Evolutionary conservation across 64 coral and sea anemone genomes (phyloP).

Genomic region (Pocillopora damicornis): DNA sequence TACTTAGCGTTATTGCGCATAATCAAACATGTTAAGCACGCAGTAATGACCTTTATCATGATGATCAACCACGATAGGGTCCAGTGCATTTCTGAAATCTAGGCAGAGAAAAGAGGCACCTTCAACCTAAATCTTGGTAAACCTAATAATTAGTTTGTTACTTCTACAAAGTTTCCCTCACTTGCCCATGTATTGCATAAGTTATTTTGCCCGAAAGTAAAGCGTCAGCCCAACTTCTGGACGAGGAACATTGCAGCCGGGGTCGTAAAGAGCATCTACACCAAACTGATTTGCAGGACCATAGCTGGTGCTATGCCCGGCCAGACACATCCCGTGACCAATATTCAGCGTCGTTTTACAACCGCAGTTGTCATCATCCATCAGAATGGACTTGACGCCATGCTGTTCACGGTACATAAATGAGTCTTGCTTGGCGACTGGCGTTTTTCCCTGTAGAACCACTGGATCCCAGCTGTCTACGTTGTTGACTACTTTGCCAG

Average conservation of each 20-base stretch:
- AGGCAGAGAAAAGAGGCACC: too few relatives aligned
- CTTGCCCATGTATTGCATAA: too few relatives aligned
- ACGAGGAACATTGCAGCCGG: slow-evolving; percentile 48
- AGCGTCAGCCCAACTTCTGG: slow-evolving; percentile 52
- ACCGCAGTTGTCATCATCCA: slow-evolving; percentile 73
- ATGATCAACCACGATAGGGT: too few relatives aligned
- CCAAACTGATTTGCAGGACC: slow-evolving; percentile 48
- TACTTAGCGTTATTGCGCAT: too few relatives aligned
- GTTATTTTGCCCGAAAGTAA: slow-evolving; percentile 51
- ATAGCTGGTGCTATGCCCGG: slow-evolving; percentile 33
- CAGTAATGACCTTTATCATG: too few relatives aligned
- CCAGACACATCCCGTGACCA: slow-evolving; percentile 50
- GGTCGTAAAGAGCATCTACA: slow-evolving; percentile 57
- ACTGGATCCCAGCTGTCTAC: slow-evolving; percentile 37
- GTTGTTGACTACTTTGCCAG: slow-evolving; percentile 20
- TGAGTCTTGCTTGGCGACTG: slow-evolving; percentile 44
- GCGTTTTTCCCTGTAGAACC: slow-evolving; percentile 60
- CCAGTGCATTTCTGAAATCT: too few relatives aligned
- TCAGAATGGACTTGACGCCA: slow-evolving; percentile 55
- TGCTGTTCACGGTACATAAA: slow-evolving; percentile 65
- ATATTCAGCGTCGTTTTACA: slow-evolving; percentile 56
- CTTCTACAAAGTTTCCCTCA: too few relatives aligned
- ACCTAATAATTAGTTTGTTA: too few relatives aligned
- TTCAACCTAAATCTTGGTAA: too few relatives aligned
- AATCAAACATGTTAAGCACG: too few relatives aligned